Base-by-base conservation (phyloP, 2,113 vertebrate genomes). In the Pungitius pungitius region DNA sequence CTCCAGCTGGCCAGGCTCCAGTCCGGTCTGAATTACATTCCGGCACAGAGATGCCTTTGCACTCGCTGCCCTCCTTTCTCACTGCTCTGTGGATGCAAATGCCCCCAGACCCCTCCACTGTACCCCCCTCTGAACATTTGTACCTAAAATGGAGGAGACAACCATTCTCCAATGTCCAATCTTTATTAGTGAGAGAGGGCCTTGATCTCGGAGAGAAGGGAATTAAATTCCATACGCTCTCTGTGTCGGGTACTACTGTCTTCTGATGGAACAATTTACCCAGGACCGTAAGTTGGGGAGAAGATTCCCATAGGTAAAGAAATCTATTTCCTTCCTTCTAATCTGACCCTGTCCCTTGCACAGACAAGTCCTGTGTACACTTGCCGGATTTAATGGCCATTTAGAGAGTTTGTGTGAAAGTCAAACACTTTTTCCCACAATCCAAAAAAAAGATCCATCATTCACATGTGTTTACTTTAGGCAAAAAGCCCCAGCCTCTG, bases 381-480 rank as follows among this genome's bases (percentile, higher is more conserved):
- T 84, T 82, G 58, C 49, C 69, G 77, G 56, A 74, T 91, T 93
- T 93, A 93, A 93, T 89, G 88, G 89, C 81, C 85, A 71, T 90
- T 94, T 93, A 88, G 92, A 92, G 85, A 82, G 69, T 74, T 92
- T 91, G 92, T 94, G 93, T 93, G 92, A 93, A 94, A 93, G 86
- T 93, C 88, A 94, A 94, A 93, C 90, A 94, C 88, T 89, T 92
- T 92, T 92, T 92, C 90, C 89, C 88, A 91, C 91, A 93, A 90
- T 85, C 87, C 82, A 64, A 83, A 73, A 80, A n/a, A 89, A 80
- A 91, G 87, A 93, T 93, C 90, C 90, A 94, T 94, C 92, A 92
- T 87, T 93, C 90, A 83, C 84, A 63, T 81, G 82, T 94, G 91
- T 94, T 93, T 94, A 91, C 93, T 82, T 90, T 84, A 80, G 87